Base-by-base conservation (phyloP, 1,140 invertebrate genomes). In the Cheumatopsyche charites region DNA sequence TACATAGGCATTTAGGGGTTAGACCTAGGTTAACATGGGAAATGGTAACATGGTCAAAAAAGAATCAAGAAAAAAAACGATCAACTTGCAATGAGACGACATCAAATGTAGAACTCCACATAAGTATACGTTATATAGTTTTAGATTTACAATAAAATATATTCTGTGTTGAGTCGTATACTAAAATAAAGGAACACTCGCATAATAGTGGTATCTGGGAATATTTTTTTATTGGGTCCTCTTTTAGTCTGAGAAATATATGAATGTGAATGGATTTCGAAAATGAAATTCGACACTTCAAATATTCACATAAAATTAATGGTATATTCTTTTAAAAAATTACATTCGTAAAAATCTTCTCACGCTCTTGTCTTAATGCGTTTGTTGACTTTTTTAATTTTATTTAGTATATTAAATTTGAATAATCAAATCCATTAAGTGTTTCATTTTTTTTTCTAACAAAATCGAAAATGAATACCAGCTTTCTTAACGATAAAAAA, bases 201-300 rank as follows among this genome's bases (percentile, higher is more conserved):
- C n/a, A 58, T 19, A 58, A 25, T 25, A 58, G 25, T 58, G 55
- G 55, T 58, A 25, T 58, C 23, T 19, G 55, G 25, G 11, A 19
- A 36, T 21, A 68, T 69, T 68, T 68, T 73, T 73, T 68, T 73
- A 68, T 73, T 73, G 25, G 41, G 26, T 63, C 52, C 71, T 73
- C 12, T 21, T 1, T 21, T n/a, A 43, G 23, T 23, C 15, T 21
- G 67, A 72, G 36, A 62, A 67, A 67, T 67, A 72, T 72, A 41
- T 61, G 62, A 65, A 45, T 58, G 52, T 45, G 61, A 45, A 62
- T 63, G n/a, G n/a, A 71, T 23, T 13, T 13, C n/a, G n/a, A n/a
- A n/a, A n/a, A 13, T 11, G 55, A 25, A 58, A 58, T 19, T 58
- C 55, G 55, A 58, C 11, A 58, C 55, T 58, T 25, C 11, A 25